phyloP scores from a whole-genome alignment of 2,113 vertebrate genomes.

The Tinamus guttatus region DNA sequence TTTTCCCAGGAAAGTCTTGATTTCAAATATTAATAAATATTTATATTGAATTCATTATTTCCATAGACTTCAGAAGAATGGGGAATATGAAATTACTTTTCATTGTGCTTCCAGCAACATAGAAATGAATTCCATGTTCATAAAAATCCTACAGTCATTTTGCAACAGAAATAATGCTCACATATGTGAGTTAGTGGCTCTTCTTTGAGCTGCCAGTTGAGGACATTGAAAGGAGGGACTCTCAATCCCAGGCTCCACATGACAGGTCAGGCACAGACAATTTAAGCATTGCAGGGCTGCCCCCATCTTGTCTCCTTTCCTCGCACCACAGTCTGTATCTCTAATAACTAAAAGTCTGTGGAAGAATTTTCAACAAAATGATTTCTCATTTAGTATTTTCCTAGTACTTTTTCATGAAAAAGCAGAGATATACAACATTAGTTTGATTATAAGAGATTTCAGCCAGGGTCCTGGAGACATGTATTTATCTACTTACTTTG shows the following conservation, averaged over 20 bases:
- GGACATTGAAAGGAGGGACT: neutral
- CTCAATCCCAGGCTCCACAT: neutral
- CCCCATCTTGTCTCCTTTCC: neutral
- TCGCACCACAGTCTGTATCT: neutral
- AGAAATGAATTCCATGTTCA: neutral
- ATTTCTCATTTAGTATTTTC: neutral
- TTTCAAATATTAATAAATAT: constrained; percentile 24
- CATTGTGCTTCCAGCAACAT: neutral
- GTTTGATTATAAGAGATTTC: neutral
- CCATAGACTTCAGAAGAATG: neutral
- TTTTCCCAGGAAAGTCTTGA: neutral
- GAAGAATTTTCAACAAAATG: neutral
- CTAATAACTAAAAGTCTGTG: neutral
- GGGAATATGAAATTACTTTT: neutral
- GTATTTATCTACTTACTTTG: neutral
- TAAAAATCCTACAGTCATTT: neutral
- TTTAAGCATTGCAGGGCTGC: neutral
- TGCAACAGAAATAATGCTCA: neutral
- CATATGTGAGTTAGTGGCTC: neutral
- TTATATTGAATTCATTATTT: neutral
- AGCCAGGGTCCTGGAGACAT: neutral
- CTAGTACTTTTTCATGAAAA: neutral
- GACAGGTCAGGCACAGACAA: neutral
- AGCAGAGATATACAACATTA: neutral
- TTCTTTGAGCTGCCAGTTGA: neutral